Evolutionary conservation across 2,888 invertebrate genomes (phyloP).

Genomic region (Blastobasis adustella): DNA sequence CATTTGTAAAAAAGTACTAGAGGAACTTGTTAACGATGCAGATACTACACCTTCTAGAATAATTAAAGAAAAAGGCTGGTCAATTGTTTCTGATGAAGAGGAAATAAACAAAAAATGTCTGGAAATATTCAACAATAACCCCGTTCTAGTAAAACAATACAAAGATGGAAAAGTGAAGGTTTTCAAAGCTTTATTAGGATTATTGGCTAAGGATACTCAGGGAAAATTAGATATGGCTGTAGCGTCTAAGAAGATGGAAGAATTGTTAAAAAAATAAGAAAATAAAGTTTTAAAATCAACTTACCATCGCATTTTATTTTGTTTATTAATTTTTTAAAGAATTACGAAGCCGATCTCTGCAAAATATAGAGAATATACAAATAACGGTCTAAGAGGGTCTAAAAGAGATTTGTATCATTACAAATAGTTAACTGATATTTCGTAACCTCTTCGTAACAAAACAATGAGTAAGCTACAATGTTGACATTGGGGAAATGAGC

Average conservation of each 20-base stretch:
- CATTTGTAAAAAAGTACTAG: conserved; percentile 60
- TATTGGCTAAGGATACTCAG: conserved; percentile 74
- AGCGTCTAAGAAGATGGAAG: conserved; percentile 76
- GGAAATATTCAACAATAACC: conserved; percentile 77
- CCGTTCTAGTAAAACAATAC: conserved; percentile 79
- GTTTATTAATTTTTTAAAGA: not conserved
- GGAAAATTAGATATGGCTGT: conserved; percentile 80
- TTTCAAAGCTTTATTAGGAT: conserved; percentile 78
- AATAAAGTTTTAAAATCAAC: conserved; percentile 8
- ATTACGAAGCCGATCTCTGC: no score
- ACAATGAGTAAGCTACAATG: not conserved
- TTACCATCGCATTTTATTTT: conserved; percentile 14
- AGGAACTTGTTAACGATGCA: conserved; percentile 42
- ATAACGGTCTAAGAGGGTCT: no score
- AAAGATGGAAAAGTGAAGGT: conserved; percentile 81
- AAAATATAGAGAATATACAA: no score
- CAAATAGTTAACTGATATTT: no score
- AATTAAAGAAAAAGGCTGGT: conserved; percentile 77
- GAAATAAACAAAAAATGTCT: conserved; percentile 77
- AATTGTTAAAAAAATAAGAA: conserved; percentile 71
- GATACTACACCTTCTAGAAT: conserved; percentile 54
- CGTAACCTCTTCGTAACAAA: no score
- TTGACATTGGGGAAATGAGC: not conserved
- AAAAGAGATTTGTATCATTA: no score
- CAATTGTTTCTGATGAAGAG: conserved; percentile 75